Evolutionary conservation across 2,113 vertebrate species (phyloP).

Genomic region (Anarhynchus alexandrinus): DNA sequence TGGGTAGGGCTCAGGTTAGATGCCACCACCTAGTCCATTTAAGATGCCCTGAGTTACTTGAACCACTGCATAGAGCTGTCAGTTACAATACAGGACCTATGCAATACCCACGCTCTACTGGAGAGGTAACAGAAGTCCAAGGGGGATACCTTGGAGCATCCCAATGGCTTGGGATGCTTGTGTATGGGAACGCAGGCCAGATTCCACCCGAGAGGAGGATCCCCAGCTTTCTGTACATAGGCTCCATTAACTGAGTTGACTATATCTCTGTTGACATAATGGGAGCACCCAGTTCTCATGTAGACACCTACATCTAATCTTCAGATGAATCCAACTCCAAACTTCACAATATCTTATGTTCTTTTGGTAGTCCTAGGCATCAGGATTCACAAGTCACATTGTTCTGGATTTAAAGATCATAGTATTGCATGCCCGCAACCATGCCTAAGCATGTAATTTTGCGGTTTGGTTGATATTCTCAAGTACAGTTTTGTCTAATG

Average conservation of each 20-base stretch:
- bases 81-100: neutral
- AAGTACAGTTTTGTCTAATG: neutral
- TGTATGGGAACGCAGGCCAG: neutral
- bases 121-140: neutral
- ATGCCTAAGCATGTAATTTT: neutral
- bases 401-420: neutral
- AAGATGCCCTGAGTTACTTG: neutral
- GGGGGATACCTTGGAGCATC: neutral
- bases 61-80: neutral
- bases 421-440: neutral
- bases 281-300: neutral
- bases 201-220: neutral
- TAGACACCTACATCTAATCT: neutral
- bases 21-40: neutral
- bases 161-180: neutral
- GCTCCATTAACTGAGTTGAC: neutral
- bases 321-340: neutral
- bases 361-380: neutral
- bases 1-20: neutral
- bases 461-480: neutral
- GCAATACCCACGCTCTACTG: neutral
- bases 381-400: neutral
- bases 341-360: neutral
- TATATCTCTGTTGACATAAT: slow-evolving; percentile 16
- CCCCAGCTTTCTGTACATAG: neutral